Conservation (phyloP, 1,140 invertebrate genomes). For the Pseudomyrmex cubaensis region DNA sequence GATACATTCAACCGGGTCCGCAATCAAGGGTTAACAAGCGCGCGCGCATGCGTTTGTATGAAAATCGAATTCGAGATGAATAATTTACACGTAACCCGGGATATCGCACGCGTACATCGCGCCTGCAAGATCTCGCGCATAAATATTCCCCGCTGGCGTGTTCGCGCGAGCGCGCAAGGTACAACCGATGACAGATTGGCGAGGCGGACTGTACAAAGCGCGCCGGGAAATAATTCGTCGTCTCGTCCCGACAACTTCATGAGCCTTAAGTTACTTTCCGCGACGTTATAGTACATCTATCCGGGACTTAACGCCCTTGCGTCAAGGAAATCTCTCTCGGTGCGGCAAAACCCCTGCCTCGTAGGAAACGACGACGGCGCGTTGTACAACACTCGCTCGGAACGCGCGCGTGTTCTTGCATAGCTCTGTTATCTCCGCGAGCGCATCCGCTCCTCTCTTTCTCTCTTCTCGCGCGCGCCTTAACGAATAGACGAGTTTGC, state of each 20-base stretch:
- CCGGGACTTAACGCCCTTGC: slow-evolving; percentile 57
- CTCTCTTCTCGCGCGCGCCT: not conserved
- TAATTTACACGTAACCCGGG: slow-evolving; percentile 55
- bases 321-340: slow-evolving; percentile 60
- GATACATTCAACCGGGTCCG: slow-evolving; percentile 40
- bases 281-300: slow-evolving; percentile 66
- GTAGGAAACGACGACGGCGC: slow-evolving; percentile 11
- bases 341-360: not conserved
- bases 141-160: slow-evolving; percentile 51
- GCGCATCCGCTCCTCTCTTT: slow-evolving; percentile 47
- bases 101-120: slow-evolving; percentile 54
- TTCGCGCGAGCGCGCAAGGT: not conserved
- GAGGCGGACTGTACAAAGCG: slow-evolving; percentile 56
- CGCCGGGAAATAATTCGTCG: slow-evolving; percentile 69
- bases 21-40: slow-evolving; percentile 59
- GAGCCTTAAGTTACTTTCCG: slow-evolving; percentile 64
- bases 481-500: slow-evolving; percentile 54
- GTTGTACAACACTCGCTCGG: slow-evolving; percentile 49
- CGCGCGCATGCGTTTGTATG: slow-evolving; percentile 50
- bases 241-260: slow-evolving; percentile 66
- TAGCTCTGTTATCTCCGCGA: slow-evolving; percentile 69
- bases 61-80: slow-evolving; percentile 68
- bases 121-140: slow-evolving; percentile 24
- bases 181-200: slow-evolving; percentile 72
- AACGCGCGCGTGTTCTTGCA: slow-evolving; percentile 48